Evolutionary conservation across 2,888 invertebrate genomes (phyloP), one percentile per base, ranked within the genome.

Genomic region (Antheraea yamamai): DNA sequence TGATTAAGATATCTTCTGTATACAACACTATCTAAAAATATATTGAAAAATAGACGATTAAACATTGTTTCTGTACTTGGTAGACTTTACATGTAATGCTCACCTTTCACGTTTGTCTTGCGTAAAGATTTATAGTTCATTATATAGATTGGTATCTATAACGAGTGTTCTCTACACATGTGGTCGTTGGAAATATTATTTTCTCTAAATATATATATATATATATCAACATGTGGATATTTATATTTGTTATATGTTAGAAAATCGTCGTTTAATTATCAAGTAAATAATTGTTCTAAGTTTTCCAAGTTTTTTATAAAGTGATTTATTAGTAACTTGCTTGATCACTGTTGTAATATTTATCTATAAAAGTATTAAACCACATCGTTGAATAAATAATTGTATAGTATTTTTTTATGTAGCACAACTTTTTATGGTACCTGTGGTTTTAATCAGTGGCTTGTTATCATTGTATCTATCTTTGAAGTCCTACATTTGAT

Each of bases 81-180:
- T 61, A 61, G 23, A 61, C 23, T 61, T 61, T 23, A 23, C 23
- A 61, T 23, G n/a, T n/a, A 23, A 8, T 4, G 7, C 14, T 30
- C 26, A 35, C 68, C 68, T 68, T 35, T 30, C 68, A 35, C 35
- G 68, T 20, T 68, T 68, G 68, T 35, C 68, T 30, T 35, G 18
- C 23, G 18, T 18, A 23, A 35, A 68, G 68, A 68, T 68, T 68
- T 68, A 68, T 68, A 68, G 68, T 68, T 68, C 35, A 16, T n/a
- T 68, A 68, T 35, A 4, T 18, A 68, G 30, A 68, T 20, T 68
- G 68, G 35, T 35, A 35, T 35, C 30, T 35, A 68, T 68, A 68
- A 68, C 14, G 68, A 68, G 68, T 20, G 26, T 35, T 68, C 18
- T 20, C 8, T 68, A 8, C 68, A 18, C 4, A 35, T 35, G 14